Base-by-base conservation (phyloP, 2,797 vertebrate genomes). In the Premnoplex brunnescens region DNA sequence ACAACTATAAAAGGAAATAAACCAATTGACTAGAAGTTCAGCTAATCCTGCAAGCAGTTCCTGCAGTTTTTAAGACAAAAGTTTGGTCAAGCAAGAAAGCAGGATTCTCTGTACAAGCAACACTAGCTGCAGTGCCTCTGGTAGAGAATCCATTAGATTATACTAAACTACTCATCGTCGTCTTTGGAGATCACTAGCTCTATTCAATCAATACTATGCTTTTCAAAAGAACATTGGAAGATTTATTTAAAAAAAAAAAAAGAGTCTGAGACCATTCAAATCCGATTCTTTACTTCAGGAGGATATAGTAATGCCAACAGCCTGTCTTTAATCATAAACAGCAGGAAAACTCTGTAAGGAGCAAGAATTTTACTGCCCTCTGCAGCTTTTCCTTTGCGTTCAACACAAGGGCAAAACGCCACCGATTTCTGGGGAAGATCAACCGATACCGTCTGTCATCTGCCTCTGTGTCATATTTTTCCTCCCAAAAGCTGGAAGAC, bases 361-460 rank as follows among this genome's bases (percentile, higher is more conserved):
- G 72, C 81, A 96, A 89, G 95, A 96, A 83, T 97, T 83, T 89
- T 94, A 96, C 94, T 78, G 96, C 94, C 95, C 91, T 95, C 96
- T 97, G 93, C 96, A 95, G 96, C 89, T 91, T 69, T 89, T 85
- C 88, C 80, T 60, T 68, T 20, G 93, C 60, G 6, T 69, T 85
- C 80, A 48, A 76, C 3, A 10, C 90, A 85, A 95, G 90, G 94
- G 90, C 89, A 95, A 86, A 94, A 89, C 55, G 76, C 66, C 82
- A 67, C 48, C 4, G 34, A 44, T 77, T 75, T 64, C 62, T 41
- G 60, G 37, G 55, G 8, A 71, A 74, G 48, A 71, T 19, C 7
- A 62, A 71, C 46, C 9, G 58, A 37, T 11, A 43, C 20, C 23
- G 46, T 22, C 64, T 30, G 37, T 77, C 74, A 68, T 17, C 75